A percentile compares a stretch with the other conserved stretches of the same genome.
These are phyloP conservation scores for Nycteola revayana DNA, from an alignment of 2,888 invertebrate genomes.

Conservation along the genomic window DNA sequence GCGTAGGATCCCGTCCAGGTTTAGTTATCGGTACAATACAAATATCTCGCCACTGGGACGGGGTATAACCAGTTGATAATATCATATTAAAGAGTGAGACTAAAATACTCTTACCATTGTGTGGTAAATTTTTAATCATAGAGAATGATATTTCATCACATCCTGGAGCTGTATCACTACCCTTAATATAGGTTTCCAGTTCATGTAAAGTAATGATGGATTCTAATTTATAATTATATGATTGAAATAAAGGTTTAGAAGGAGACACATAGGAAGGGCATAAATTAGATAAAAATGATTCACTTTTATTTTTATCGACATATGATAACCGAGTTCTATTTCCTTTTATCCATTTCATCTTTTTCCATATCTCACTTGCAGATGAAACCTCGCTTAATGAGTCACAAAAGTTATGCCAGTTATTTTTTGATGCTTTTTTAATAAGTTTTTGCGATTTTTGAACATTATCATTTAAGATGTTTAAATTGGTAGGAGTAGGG, in stretches of 20 bases:
- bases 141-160: constrained; percentile 1
- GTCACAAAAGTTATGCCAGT: constrained; percentile 2
- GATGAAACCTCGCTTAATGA: background rate
- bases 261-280: background rate
- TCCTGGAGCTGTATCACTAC: background rate
- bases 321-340: background rate
- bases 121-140: background rate
- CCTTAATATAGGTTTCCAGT: background rate
- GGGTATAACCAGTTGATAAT: background rate
- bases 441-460: background rate
- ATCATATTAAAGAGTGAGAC: background rate
- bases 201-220: background rate
- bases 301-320: background rate
- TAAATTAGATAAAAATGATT: background rate
- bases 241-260: background rate
- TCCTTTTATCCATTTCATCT: constrained; percentile 2
- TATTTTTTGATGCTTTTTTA: background rate
- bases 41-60: too few relatives aligned
- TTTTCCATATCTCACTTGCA: constrained; percentile 2
- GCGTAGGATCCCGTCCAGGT: too few relatives aligned
- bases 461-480: background rate
- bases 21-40: too few relatives aligned
- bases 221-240: background rate
- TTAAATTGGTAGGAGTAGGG: constrained; percentile 5
- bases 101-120: background rate